These are phyloP conservation scores for Emys orbicularis DNA, from an alignment of 2,797 vertebrate genomes.

Conservation along the genomic window DNA sequence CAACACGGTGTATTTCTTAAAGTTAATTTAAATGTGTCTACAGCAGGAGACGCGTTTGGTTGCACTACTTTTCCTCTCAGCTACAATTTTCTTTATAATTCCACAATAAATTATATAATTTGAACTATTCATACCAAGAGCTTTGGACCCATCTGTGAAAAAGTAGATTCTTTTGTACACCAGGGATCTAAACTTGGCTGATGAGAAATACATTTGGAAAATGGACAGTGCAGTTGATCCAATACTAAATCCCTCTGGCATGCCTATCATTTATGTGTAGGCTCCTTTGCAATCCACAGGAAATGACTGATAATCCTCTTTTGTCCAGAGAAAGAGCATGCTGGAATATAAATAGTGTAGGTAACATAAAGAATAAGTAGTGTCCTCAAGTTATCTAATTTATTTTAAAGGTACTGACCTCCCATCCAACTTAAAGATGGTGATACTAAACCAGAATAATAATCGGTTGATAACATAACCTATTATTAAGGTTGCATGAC, in stretches of 20 bases:
- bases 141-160: neutral
- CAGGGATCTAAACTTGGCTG: neutral
- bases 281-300: constrained; percentile 42
- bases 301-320: constrained; percentile 30
- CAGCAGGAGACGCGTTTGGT: neutral
- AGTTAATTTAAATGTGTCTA: neutral
- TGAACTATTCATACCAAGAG: neutral
- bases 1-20: neutral
- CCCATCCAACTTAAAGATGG: neutral
- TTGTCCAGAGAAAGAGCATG: neutral
- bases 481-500: neutral
- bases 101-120: neutral
- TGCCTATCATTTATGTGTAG: constrained; percentile 22
- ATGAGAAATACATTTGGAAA: constrained; percentile 7
- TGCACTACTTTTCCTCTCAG: neutral
- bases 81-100: constrained; percentile 13
- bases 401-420: neutral
- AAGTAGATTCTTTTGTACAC: neutral
- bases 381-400: neutral
- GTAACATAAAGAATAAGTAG: neutral
- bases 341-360: neutral
- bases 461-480: neutral
- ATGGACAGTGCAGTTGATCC: constrained; percentile 23
- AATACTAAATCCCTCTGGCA: constrained; percentile 29
- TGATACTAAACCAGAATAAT: neutral